Percentiles rank a stretch among this genome's conserved stretches.
These are phyloP conservation scores for Sebastes matsubarae DNA, from an alignment of 2,797 vertebrate species.

Conservation along the genomic window DNA sequence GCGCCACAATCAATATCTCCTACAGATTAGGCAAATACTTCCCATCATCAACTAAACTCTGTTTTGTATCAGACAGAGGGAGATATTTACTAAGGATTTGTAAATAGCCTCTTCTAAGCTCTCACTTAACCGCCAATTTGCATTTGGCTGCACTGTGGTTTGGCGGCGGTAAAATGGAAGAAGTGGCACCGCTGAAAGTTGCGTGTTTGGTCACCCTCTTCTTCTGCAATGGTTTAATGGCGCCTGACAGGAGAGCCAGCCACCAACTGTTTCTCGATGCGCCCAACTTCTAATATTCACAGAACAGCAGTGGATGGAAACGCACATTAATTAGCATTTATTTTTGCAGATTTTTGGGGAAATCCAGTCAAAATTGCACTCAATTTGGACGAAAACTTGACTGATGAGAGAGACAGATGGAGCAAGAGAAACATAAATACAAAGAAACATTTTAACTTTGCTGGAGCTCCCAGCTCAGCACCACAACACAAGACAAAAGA, in stretches of 20 bases:
- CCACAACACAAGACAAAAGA: not conserved
- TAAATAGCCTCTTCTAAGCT: not conserved
- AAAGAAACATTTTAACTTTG: not conserved
- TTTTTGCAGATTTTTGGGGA: fast-evolving
- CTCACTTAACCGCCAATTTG: too few species aligned
- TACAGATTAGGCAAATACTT: not conserved
- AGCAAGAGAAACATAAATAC: not conserved
- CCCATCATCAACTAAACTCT: not conserved
- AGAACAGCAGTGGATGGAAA: not conserved
- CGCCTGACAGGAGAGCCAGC: not conserved
- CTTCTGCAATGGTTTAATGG: not conserved
- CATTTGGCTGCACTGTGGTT: not conserved
- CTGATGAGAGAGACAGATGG: not conserved
- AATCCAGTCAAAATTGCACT: not conserved
- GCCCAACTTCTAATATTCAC: not conserved
- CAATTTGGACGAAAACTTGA: not conserved
- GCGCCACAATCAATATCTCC: not conserved
- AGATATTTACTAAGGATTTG: not conserved
- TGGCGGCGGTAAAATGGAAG: not conserved
- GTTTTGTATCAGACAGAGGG: not conserved
- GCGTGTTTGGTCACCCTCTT: not conserved
- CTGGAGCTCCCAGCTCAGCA: not conserved
- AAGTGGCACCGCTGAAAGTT: not conserved
- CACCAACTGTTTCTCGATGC: not conserved
- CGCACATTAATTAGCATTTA: not conserved